Conservation (phyloP, 2,888 invertebrate species). For the Argynnis bischoffii region DNA sequence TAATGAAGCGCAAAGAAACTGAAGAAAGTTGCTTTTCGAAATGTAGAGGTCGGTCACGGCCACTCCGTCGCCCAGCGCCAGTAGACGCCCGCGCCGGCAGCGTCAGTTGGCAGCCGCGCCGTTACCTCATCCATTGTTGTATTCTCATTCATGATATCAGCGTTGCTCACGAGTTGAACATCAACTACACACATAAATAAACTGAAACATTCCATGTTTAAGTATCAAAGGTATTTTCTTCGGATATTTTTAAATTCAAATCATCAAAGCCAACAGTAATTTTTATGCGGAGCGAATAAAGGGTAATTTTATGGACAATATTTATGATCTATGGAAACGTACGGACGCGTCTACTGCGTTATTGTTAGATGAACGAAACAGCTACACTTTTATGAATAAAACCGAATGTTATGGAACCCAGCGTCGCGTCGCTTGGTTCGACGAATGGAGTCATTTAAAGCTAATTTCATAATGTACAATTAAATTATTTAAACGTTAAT, state of each 20-base stretch:
- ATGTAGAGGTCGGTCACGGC: conserved; percentile 18
- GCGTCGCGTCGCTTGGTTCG: not conserved
- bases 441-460: not conserved
- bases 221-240: no score
- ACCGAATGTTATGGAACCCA: not conserved
- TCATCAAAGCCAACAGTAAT: conserved; percentile 1
- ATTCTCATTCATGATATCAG: conserved; percentile 14
- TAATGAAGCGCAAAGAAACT: not conserved
- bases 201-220: not conserved
- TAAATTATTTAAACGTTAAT: no score
- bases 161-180: not conserved
- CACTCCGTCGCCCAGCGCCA: not conserved
- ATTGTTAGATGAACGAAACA: conserved; percentile 4
- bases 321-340: conserved; percentile 23
- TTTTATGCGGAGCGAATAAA: conserved; percentile 20
- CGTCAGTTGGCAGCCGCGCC: conserved; percentile 13
- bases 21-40: not conserved
- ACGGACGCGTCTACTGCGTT: conserved; percentile 6
- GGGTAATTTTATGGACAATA: conserved; percentile 21
- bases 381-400: not conserved
- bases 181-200: not conserved
- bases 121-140: conserved; percentile 3
- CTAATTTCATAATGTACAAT: no score
- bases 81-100: no score
- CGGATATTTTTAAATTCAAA: not conserved